Evolutionary conservation across 2,113 vertebrate species (phyloP).

Genomic region (Oreochromis aureus): DNA sequence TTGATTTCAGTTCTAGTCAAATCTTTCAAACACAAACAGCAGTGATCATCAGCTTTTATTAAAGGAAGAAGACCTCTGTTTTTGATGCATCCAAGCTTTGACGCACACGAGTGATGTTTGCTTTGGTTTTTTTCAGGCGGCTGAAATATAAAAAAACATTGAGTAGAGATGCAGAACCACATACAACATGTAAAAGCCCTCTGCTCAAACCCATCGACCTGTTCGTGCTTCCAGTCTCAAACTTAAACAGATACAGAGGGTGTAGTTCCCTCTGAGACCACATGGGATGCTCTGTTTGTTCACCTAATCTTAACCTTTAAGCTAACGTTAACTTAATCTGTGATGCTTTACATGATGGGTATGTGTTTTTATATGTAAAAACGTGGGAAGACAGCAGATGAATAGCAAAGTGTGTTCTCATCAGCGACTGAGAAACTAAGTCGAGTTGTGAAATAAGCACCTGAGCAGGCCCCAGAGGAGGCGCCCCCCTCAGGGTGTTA

Average conservation of each 20-base stretch:
- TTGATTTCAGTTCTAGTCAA: neutral
- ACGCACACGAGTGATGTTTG: neutral
- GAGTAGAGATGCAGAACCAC: neutral
- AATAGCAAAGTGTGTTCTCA: neutral
- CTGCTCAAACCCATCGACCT: neutral
- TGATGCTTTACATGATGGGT: neutral
- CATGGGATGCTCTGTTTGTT: neutral
- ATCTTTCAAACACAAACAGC: neutral
- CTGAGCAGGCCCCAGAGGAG: neutral
- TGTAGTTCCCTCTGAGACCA: neutral
- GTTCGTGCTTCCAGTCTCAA: neutral
- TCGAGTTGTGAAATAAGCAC: neutral
- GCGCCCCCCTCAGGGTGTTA: neutral
- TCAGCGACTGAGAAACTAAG: neutral
- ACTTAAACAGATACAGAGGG: neutral
- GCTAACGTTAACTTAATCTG: neutral
- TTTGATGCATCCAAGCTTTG: neutral
- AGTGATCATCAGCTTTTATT: neutral
- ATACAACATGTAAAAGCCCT: neutral
- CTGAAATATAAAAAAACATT: rapidly evolving
- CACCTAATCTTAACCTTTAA: neutral
- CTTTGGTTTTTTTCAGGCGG: neutral
- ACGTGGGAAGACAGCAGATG: neutral
- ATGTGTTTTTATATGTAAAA: neutral
- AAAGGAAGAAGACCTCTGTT: neutral